Conservation (phyloP, 2,797 vertebrate species). For the Aldrovandia affinis region DNA sequence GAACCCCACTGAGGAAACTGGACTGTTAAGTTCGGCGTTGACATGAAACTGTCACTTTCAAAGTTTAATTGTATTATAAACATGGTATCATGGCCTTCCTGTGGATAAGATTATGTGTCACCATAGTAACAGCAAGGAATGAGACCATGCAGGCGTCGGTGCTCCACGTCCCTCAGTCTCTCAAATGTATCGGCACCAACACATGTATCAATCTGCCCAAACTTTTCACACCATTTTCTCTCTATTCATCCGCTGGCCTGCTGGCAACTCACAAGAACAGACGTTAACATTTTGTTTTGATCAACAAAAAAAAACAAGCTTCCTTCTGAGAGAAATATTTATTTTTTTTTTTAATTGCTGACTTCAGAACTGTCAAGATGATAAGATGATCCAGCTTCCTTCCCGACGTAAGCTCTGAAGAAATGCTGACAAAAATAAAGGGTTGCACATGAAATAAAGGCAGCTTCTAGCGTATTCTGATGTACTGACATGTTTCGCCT, state of each 20-base stretch:
- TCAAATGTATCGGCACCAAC: too few species aligned
- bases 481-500: slow-evolving; percentile 31
- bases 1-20: too few species aligned
- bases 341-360: slow-evolving; percentile 23
- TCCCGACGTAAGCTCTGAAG: slow-evolving; percentile 37
- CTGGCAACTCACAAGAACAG: slow-evolving; percentile 43
- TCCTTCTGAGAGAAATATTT: slow-evolving; percentile 22
- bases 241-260: slow-evolving; percentile 28
- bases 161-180: too few species aligned
- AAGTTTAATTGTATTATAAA: too few species aligned
- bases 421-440: slow-evolving; percentile 38
- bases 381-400: slow-evolving; percentile 28
- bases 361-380: slow-evolving; percentile 46
- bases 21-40: too few species aligned
- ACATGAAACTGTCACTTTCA: too few species aligned
- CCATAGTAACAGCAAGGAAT: too few species aligned
- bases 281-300: slow-evolving; percentile 57
- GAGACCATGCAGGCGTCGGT: too few species aligned
- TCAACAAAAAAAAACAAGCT: slow-evolving; percentile 39
- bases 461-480: slow-evolving; percentile 40
- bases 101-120: too few species aligned
- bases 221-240: slow-evolving; percentile 1
- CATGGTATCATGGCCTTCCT: too few species aligned
- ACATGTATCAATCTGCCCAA: slow-evolving; percentile 52
- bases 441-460: slow-evolving; percentile 41